phyloP scores from a whole-genome alignment of 1,140 invertebrate species.

The Thaumatotibia leucotreta region DNA sequence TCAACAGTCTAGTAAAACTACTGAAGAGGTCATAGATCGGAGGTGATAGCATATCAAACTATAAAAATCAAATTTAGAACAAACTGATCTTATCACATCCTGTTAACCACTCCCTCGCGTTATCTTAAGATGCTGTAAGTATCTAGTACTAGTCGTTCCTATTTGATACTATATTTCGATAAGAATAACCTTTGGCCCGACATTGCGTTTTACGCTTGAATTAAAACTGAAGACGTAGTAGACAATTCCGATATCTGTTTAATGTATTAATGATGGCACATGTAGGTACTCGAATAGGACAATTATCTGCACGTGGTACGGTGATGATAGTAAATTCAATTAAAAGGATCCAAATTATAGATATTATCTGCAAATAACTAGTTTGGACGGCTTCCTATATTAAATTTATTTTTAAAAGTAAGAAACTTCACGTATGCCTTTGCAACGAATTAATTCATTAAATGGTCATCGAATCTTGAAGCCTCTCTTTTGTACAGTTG shows the following conservation, averaged over 20 bases:
- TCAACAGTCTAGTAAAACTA: no score
- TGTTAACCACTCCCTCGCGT: background rate
- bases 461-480: no score
- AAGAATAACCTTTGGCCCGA: background rate
- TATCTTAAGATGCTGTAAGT: background rate
- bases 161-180: background rate
- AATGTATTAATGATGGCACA: background rate
- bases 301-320: background rate
- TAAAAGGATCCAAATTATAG: no score
- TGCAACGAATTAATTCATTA: no score
- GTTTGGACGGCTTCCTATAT: no score
- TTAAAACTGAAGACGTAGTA: conserved; percentile 3
- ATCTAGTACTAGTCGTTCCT: background rate
- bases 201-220: conserved; percentile 4
- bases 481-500: no score
- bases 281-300: background rate
- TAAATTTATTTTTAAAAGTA: no score
- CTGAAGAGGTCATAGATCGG: no score
- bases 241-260: background rate
- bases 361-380: no score
- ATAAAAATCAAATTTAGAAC: background rate
- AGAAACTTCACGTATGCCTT: no score
- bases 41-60: no score
- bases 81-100: background rate
- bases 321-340: background rate